Evolutionary conservation across 2,797 vertebrate genomes (phyloP).

Genomic region (Manis javanica): DNA sequence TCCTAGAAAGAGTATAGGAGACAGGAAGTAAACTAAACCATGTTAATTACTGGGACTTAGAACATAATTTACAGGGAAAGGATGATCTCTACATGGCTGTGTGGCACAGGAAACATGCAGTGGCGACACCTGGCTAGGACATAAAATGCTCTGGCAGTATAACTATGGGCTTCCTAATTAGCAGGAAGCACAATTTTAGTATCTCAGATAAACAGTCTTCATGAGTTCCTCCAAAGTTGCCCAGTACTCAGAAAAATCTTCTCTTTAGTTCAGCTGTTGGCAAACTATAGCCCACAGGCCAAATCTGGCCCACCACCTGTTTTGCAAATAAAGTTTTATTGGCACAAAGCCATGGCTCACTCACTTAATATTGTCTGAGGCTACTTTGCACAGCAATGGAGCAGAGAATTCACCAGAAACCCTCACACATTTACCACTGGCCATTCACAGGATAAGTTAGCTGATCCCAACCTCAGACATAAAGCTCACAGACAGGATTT

Average conservation of each 20-base stretch:
- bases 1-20: not conserved
- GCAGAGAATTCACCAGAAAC: too few relatives aligned
- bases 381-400: too few relatives aligned
- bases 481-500: not conserved
- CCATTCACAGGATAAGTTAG: fast-evolving
- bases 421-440: fast-evolving
- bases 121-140: fast-evolving
- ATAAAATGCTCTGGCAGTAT: not conserved
- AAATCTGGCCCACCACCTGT: not conserved
- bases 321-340: not conserved
- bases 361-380: fast-evolving
- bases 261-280: not conserved
- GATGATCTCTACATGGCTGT: not conserved
- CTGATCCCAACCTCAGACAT: fast-evolving
- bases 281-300: fast-evolving
- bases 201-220: not conserved
- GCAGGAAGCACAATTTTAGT: not conserved
- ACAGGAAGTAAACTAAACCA: not conserved
- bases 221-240: not conserved
- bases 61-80: not conserved
- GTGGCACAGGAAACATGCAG: fast-evolving
- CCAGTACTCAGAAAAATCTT: not conserved
- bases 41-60: not conserved
- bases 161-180: not conserved
- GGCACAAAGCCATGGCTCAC: fast-evolving